These are phyloP conservation scores for Centropristis striata DNA, from an alignment of 2,113 vertebrate species.

Conservation along the genomic window DNA sequence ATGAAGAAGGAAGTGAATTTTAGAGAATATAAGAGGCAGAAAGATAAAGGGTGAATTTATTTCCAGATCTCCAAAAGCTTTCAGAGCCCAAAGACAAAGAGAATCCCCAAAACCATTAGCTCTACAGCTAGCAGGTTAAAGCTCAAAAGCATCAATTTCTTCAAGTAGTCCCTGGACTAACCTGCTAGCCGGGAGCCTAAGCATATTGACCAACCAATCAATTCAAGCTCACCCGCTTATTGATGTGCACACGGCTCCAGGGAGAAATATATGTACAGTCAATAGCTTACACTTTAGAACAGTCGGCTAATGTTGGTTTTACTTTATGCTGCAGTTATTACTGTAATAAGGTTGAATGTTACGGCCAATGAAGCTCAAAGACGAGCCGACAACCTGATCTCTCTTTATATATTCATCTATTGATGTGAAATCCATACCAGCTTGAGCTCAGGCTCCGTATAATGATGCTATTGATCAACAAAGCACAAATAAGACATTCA, in stretches of 20 bases:
- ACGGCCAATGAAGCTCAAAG: conserved; percentile 3
- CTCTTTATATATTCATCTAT: conserved; percentile 7
- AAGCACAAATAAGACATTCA: conserved; percentile 31
- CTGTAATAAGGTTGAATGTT: conserved; percentile 29
- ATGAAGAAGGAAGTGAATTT: conserved; percentile 4
- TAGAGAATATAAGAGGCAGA: not conserved
- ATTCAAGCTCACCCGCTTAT: conserved; percentile 63
- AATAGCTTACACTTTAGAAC: conserved; percentile 31
- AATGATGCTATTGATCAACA: conserved; percentile 28
- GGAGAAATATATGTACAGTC: conserved; percentile 44
- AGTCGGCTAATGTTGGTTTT: conserved; percentile 12
- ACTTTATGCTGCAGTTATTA: conserved; percentile 38
- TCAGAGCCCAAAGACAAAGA: conserved; percentile 2
- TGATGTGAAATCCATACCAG: conserved; percentile 39
- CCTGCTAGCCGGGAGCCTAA: conserved; percentile 53
- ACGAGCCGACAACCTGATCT: conserved; percentile 7
- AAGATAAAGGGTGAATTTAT: conserved; percentile 3
- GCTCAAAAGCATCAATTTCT: conserved; percentile 57
- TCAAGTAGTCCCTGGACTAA: conserved; percentile 73
- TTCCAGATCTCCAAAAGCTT: conserved; percentile 5
- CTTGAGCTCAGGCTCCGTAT: conserved; percentile 21
- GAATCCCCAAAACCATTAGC: conserved; percentile 53
- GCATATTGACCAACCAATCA: conserved; percentile 70
- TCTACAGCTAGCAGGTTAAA: conserved; percentile 19
- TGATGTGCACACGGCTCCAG: conserved; percentile 55